Evolutionary conservation across 2,113 vertebrate species (phyloP).

Genomic region (Aegotheles bennettii): DNA sequence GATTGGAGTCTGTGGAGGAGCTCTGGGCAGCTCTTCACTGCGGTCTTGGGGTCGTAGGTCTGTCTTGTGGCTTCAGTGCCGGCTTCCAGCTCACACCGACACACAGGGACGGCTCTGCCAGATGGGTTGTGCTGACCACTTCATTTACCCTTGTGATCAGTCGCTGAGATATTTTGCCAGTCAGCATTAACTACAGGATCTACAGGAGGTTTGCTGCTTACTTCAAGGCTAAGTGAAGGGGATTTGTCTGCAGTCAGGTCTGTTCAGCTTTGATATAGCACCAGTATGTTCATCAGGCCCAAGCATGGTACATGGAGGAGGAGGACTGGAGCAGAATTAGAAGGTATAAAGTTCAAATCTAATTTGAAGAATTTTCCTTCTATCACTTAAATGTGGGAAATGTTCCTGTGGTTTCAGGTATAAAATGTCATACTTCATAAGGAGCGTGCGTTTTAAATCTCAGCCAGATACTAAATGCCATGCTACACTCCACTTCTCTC

Average conservation of each 20-base stretch:
- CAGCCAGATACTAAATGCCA: slow-evolving; percentile 37
- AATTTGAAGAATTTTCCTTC: slow-evolving; percentile 42
- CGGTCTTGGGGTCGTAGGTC: background rate
- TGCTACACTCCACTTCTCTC: background rate
- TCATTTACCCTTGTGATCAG: background rate
- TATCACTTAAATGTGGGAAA: slow-evolving; percentile 28
- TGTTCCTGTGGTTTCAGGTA: slow-evolving; percentile 36
- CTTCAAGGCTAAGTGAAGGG: slow-evolving; percentile 14
- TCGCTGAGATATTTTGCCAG: background rate
- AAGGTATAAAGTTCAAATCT: slow-evolving; percentile 40
- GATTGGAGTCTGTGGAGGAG: background rate
- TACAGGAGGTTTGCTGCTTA: slow-evolving; percentile 17
- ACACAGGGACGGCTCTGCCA: background rate
- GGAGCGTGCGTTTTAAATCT: slow-evolving; percentile 41
- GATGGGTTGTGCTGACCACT: background rate
- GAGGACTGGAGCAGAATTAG: slow-evolving; percentile 8
- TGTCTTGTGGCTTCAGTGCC: background rate
- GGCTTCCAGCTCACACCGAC: background rate
- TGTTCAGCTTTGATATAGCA: slow-evolving; percentile 23
- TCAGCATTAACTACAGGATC: background rate
- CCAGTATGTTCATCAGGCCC: background rate
- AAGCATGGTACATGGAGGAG: background rate
- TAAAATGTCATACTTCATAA: slow-evolving; percentile 49
- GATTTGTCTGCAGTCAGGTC: background rate
- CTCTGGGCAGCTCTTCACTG: background rate